These are phyloP conservation scores for Strigamia crassipes DNA, from an alignment of 2,888 invertebrate genomes.

Conservation along the genomic window DNA sequence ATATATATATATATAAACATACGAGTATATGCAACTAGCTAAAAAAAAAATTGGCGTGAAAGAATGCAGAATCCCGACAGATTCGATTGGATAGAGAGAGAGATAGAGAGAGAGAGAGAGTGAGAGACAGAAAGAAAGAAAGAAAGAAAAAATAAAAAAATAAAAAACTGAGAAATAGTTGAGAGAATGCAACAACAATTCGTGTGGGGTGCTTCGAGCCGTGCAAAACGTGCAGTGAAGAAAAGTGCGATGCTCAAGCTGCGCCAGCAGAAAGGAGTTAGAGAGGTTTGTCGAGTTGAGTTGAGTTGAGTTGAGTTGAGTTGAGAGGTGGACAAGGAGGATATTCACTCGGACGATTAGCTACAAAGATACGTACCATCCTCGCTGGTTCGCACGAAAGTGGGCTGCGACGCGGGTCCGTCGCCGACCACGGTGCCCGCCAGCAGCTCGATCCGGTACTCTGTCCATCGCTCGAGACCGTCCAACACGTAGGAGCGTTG, in stretches of 20 bases:
- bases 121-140: background rate
- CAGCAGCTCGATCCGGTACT: constrained; percentile 94
- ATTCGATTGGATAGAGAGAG: constrained; percentile 19
- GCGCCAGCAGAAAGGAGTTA: constrained; percentile 41
- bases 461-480: constrained; percentile 91
- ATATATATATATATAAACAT: background rate
- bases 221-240: no score
- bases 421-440: constrained; percentile 96
- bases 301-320: no score
- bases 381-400: constrained; percentile 93
- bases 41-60: constrained; percentile 41
- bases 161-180: constrained; percentile 1
- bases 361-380: constrained; percentile 85
- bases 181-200: background rate
- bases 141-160: constrained; percentile 48
- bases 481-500: constrained; percentile 71
- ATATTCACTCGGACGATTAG: no score
- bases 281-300: no score
- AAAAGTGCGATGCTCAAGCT: constrained; percentile 20
- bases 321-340: background rate
- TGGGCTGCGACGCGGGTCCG: constrained; percentile 89
- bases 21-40: background rate
- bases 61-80: constrained; percentile 48
- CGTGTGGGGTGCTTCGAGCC: no score
- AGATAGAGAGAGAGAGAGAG: no score